Evolutionary conservation across 2,888 invertebrate genomes (phyloP).

Genomic region (Chymomyza caudatula): DNA sequence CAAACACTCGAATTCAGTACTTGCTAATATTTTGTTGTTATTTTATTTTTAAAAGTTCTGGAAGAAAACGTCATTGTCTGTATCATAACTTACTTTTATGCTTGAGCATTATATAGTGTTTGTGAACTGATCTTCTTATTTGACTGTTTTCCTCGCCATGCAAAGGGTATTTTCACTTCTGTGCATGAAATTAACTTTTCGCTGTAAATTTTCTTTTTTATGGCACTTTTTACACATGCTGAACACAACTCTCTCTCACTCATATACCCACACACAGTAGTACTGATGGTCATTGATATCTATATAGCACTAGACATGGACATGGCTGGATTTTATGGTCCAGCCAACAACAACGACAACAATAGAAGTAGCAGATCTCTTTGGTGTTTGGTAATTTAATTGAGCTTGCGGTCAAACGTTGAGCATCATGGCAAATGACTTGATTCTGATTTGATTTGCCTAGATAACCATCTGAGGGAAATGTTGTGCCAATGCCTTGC

Average conservation of each 20-base stretch:
- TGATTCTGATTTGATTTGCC: constrained; percentile 75
- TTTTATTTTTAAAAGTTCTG: too few relatives aligned
- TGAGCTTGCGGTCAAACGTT: constrained; percentile 74
- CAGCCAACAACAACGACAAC: not conserved
- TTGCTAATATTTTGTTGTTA: too few relatives aligned
- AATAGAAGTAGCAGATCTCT: constrained; percentile 3
- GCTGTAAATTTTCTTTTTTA: not conserved
- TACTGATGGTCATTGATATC: not conserved
- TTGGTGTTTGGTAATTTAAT: constrained; percentile 67
- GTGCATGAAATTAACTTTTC: not conserved
- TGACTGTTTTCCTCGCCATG: too few relatives aligned
- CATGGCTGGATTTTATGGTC: not conserved
- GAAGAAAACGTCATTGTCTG: too few relatives aligned
- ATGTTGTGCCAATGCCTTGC: constrained; percentile 1
- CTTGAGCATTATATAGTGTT: too few relatives aligned
- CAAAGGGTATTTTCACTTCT: not conserved
- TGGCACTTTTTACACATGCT: not conserved
- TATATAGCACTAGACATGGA: not conserved
- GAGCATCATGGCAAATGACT: constrained; percentile 73
- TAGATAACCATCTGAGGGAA: constrained; percentile 60
- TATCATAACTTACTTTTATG: too few relatives aligned
- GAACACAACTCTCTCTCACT: too few relatives aligned
- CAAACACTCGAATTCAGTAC: too few relatives aligned
- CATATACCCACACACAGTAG: not conserved
- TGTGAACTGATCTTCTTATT: too few relatives aligned